Evolutionary conservation across 1,140 invertebrate genomes (phyloP).

Genomic region (Atopsyche davidsoni): DNA sequence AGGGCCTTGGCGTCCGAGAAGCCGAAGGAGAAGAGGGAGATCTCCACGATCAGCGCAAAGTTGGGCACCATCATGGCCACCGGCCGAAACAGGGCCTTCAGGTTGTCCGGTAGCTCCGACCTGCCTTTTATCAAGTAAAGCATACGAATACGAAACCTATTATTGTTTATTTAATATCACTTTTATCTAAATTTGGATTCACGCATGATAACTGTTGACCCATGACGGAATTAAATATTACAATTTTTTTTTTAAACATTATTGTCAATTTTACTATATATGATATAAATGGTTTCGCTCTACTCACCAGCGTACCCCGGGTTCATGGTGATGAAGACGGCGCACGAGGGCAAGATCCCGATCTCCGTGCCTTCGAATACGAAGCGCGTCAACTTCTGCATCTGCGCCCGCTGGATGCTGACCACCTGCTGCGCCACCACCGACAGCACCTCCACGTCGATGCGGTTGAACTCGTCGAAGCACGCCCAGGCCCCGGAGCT

Average conservation of each 20-base stretch:
- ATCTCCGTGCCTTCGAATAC: slow-evolving; percentile 83
- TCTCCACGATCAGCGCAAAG: slow-evolving; percentile 87
- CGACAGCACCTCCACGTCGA: slow-evolving; percentile 81
- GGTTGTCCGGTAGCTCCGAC: slow-evolving; percentile 81
- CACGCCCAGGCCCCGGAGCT: slow-evolving; percentile 85
- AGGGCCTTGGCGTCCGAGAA: slow-evolving; percentile 75
- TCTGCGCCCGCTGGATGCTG: slow-evolving; percentile 62
- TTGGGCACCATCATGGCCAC: slow-evolving; percentile 96
- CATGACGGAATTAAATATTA: not conserved
- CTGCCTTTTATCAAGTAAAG: too few relatives aligned
- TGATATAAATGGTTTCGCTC: too few relatives aligned
- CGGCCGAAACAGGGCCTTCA: slow-evolving; percentile 85
- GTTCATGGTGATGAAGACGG: slow-evolving; percentile 93
- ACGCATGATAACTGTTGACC: too few relatives aligned
- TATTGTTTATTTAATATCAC: too few relatives aligned
- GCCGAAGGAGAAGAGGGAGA: slow-evolving; percentile 84
- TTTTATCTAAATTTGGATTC: too few relatives aligned
- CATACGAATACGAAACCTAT: too few relatives aligned
- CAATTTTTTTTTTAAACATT: not conserved
- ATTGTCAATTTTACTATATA: too few relatives aligned
- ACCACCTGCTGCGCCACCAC: slow-evolving; percentile 78
- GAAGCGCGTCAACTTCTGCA: slow-evolving; percentile 50
- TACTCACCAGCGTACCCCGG: slow-evolving; percentile 73
- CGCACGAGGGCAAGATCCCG: slow-evolving; percentile 70
- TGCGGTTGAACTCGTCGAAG: slow-evolving; percentile 94